A percentile compares a stretch with the other conserved stretches of the same genome.
Evolutionary conservation across 2,888 invertebrate species (phyloP).

Genomic region (Trachelus iudaicus): DNA sequence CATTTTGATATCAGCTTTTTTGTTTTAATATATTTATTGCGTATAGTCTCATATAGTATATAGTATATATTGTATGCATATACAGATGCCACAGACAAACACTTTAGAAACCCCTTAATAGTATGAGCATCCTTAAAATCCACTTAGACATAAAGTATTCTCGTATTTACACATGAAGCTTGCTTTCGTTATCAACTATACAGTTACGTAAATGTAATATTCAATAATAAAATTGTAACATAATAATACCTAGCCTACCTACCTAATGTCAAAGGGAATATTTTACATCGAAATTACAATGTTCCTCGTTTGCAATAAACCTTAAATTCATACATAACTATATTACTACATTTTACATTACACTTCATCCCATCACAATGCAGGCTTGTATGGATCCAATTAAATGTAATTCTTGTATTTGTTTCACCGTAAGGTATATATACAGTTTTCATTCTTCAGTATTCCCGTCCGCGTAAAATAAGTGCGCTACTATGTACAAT

Average conservation of each 20-base stretch:
- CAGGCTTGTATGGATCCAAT: conserved; percentile 48
- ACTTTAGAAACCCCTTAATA: conserved; percentile 58
- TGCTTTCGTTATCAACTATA: conserved; percentile 56
- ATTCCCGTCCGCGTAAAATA: conserved; percentile 49
- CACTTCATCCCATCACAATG: conserved; percentile 53
- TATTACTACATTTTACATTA: conserved; percentile 54
- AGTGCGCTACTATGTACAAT: conserved; percentile 58
- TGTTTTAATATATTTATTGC: conserved; percentile 27
- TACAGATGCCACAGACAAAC: conserved; percentile 34
- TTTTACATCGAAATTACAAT: conserved; percentile 64
- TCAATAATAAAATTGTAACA: conserved; percentile 62
- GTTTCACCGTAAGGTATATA: conserved; percentile 27
- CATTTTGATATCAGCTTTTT: conserved; percentile 14
- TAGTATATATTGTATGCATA: too few species aligned
- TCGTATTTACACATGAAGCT: conserved; percentile 59
- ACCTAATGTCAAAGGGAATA: conserved; percentile 60
- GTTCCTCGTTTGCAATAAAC: conserved; percentile 18
- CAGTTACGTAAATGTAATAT: conserved; percentile 62
- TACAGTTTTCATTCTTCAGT: conserved; percentile 22
- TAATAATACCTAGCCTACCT: conserved; percentile 61
- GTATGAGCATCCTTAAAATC: conserved; percentile 53
- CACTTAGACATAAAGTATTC: conserved; percentile 52
- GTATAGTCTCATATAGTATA: conserved; percentile 21
- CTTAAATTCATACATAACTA: conserved; percentile 12
- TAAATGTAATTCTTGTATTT: conserved; percentile 35